A percentile compares a stretch with the other conserved stretches of the same genome.
Evolutionary conservation across 2,113 vertebrate species (phyloP).

Genomic region (Engystomops pustulosus): DNA sequence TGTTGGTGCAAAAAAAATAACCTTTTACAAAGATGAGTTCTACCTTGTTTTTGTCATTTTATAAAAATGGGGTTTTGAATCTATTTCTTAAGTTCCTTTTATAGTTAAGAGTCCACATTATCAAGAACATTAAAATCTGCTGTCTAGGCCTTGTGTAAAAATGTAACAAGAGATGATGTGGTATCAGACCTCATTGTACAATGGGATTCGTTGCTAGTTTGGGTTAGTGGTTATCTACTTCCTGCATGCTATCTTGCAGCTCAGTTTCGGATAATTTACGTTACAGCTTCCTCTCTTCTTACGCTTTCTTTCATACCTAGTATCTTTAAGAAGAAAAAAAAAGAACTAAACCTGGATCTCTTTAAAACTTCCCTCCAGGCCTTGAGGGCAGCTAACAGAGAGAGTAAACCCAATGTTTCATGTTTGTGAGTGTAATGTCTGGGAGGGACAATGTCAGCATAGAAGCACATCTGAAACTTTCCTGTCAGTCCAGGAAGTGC

Average conservation of each 20-base stretch:
- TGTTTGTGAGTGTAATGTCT: slow-evolving; percentile 34
- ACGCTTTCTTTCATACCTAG: not conserved
- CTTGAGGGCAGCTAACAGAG: not conserved
- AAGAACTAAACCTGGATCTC: not conserved
- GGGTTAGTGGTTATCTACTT: slow-evolving; percentile 54
- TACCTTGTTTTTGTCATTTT: no score
- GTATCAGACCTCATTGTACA: slow-evolving; percentile 7
- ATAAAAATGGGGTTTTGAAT: not conserved
- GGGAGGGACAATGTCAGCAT: slow-evolving; percentile 55
- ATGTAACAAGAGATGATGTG: slow-evolving; percentile 12
- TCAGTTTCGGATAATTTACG: slow-evolving; percentile 15
- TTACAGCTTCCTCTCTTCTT: slow-evolving; percentile 21
- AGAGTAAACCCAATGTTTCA: slow-evolving; percentile 10
- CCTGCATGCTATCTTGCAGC: slow-evolving; percentile 36
- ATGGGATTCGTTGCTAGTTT: slow-evolving; percentile 16
- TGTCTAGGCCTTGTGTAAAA: not conserved
- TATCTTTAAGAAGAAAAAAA: not conserved
- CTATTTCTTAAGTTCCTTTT: not conserved
- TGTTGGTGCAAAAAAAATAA: not conserved
- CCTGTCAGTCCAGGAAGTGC: slow-evolving; percentile 32
- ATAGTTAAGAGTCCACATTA: not conserved
- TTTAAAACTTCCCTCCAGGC: not conserved
- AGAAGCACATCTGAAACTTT: slow-evolving; percentile 55
- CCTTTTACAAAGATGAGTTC: no score
- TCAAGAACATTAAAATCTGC: not conserved